A percentile compares a stretch with the other conserved stretches of the same genome.
These are phyloP conservation scores for Eulemur mongoz DNA, from an alignment of 2,797 vertebrate genomes.

Conservation along the genomic window DNA sequence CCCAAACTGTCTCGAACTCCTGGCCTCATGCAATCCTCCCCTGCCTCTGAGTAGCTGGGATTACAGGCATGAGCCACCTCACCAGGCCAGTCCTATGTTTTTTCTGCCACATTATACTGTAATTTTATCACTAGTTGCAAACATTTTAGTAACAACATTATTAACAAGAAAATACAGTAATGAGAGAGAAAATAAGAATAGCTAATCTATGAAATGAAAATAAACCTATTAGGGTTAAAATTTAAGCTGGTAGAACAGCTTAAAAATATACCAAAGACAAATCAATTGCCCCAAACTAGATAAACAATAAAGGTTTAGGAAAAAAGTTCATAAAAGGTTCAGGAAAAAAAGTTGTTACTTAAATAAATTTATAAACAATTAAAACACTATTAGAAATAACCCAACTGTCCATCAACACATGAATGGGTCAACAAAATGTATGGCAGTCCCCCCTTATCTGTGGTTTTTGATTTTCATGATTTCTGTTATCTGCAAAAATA, in stretches of 20 bases:
- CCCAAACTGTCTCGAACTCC: not conserved
- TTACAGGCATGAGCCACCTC: too few species aligned
- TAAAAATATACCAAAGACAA: constrained; percentile 18
- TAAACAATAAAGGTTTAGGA: constrained; percentile 24
- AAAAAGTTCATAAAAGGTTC: not conserved
- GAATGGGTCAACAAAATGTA: not conserved
- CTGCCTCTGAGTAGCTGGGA: not conserved
- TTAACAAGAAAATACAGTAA: constrained; percentile 13
- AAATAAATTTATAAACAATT: not conserved
- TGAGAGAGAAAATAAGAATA: constrained; percentile 40
- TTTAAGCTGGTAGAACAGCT: constrained; percentile 19
- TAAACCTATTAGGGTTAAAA: constrained; percentile 2
- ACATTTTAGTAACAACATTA: constrained; percentile 43
- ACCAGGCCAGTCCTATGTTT: not conserved
- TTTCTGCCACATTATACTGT: not conserved
- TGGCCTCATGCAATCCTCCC: not conserved
- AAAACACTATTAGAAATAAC: not conserved
- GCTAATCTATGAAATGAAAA: not conserved
- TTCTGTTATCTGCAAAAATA: not conserved
- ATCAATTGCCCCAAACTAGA: not conserved
- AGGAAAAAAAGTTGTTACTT: not conserved
- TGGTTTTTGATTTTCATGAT: not conserved
- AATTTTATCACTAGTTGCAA: constrained; percentile 46
- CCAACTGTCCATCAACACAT: not conserved
- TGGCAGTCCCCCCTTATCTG: not conserved